Evolutionary conservation across 2,797 vertebrate genomes (phyloP), one percentile per base, ranked within the genome.

Genomic region (Tinamus major): DNA sequence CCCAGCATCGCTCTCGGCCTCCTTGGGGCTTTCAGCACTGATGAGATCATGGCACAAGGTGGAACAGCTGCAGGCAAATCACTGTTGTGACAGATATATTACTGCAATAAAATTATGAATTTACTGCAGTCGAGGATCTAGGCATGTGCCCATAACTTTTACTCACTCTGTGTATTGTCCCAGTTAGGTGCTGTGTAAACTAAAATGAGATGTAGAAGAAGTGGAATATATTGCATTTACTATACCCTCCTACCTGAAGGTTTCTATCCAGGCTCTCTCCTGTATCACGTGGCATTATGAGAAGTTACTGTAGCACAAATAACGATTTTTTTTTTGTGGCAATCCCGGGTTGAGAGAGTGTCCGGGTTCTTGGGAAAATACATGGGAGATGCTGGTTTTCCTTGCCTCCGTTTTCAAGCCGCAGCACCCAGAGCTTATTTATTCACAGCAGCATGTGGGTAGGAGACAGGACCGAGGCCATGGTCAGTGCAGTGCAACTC

Each of bases 101-200:
- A 62, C 71, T 59, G 83, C 80, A 94, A 86, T 94, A 78, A 93
- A 94, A 87, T 71, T n/a, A 53, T 3, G 37, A 37, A 83, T 95
- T 89, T 91, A 89, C 82, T 75, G n/a, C 53, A 82, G 61, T 70
- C 58, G 42, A 72, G 68, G 65, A 80, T 63, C 48, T 61, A 74
- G 71, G 77, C 68, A 14, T 6, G 23, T 69, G 49, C 87, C 71
- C 7, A 2, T 92, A 90, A 76, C 71, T 91, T 91, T 44, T 91
- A 55, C 63, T 88, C 46, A 13, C 41, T 71, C 64, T 76, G 18
- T 46, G 33, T 80, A 3, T 91, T 88, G 68, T 71, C 75, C 62
- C 1, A 3, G 68, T 58, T 51, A 15, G 49, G 31, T 75, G 58
- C 48, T 29, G 4, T 8, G 6, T 59, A 58, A 95, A n/a, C 83